Evolutionary conservation across 2,888 invertebrate species (phyloP), one percentile per base, ranked within the genome.

Genomic region (Leptura quadrifasciata): DNA sequence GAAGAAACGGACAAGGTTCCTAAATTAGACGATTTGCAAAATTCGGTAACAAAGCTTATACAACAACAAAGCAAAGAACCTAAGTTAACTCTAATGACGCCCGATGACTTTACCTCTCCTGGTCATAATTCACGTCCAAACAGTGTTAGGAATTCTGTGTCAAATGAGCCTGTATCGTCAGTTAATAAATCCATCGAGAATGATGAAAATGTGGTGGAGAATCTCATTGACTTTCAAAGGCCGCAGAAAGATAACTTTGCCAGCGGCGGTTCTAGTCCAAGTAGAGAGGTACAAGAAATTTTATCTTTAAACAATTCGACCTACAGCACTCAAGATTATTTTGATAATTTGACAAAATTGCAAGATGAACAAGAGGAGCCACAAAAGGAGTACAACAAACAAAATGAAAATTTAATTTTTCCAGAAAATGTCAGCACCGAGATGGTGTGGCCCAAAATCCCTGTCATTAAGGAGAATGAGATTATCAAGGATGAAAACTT

Each of bases 211-310:
- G 77, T 78, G 12, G 85, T 84, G 6, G 86, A 88, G 18, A 85
- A 85, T 77, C 80, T 87, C 15, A 86, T 86, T 8, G 88, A 88
- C 67, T 87, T 87, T 63, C 84, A 86, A 72, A 71, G 82, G 63
- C 84, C 85, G 1, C 86, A 86, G 71, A 87, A 87, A 78, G 88
- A 89, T 82, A 91, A 91, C 85, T 90, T 92, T 81, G 93, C 94
- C 0, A 96, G 96, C 69, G 95, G 94, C n/a, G 95, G 95, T 15
- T 96, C 96, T 76, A 96, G 96, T 88, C 96, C 97, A 5, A 96
- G 96, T 84, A 91, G 96, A 21, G 97, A 97, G 90, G 97, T 97
- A 21, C 94, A 96, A 87, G 95, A 97, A 90, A 97, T 97, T 82
- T 91, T 97, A 88, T 93, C 94, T 5, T 91, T 94, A 58, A 93